Evolutionary conservation across 2,888 invertebrate genomes (phyloP).

Genomic region (Drosophila vallismaia): DNA sequence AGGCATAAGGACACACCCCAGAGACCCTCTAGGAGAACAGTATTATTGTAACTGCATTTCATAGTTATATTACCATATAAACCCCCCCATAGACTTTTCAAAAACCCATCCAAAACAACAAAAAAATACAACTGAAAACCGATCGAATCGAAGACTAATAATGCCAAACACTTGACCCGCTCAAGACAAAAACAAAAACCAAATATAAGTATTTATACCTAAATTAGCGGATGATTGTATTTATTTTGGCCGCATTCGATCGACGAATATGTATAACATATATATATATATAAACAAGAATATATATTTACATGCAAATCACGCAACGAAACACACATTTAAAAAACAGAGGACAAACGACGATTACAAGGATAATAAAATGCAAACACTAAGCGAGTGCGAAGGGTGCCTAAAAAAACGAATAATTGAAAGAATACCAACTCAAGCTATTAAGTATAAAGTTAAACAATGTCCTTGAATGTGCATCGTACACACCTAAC

Average conservation of each 20-base stretch:
- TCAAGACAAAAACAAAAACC: conserved; percentile 21
- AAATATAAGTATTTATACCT: conserved; percentile 21
- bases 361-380: conserved; percentile 53
- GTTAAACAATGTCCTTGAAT: conserved; percentile 47
- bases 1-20: conserved; percentile 3
- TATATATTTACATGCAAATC: conserved; percentile 33
- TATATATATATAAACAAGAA: conserved; percentile 16
- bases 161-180: conserved; percentile 16
- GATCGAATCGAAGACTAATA: conserved; percentile 16
- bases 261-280: conserved; percentile 40
- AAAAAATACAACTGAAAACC: neutral
- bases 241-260: conserved; percentile 34
- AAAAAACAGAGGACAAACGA: conserved; percentile 45
- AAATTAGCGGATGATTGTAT: conserved; percentile 18
- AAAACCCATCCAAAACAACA: neutral
- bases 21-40: neutral
- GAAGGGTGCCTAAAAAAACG: neutral
- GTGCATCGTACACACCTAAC: conserved; percentile 54
- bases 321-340: conserved; percentile 61
- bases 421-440: conserved; percentile 9
- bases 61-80: conserved; percentile 1
- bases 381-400: conserved; percentile 11
- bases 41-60: conserved; percentile 2
- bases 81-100: conserved; percentile 1
- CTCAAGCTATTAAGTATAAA: conserved; percentile 37